Base-by-base conservation (phyloP, 2,797 vertebrate species). In the Fistularia commersonii region DNA sequence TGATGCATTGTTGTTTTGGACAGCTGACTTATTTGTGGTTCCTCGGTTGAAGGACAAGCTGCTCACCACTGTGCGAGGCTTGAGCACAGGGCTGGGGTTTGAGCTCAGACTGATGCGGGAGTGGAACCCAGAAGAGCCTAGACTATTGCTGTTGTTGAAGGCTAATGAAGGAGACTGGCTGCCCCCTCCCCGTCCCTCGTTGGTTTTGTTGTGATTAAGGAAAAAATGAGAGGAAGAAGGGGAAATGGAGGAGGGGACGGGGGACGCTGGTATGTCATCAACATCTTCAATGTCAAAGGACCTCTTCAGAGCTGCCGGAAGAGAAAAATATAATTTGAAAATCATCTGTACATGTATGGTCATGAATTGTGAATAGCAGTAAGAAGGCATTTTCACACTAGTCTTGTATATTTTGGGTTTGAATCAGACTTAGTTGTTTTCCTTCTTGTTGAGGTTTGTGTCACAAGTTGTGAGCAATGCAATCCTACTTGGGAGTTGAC, bases 241-340 rank as follows among this genome's bases (percentile, higher is more conserved):
- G 41, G 81, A 77, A 11, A 87, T 64, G 0, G 83, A 77, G 44
- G 76, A 72, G 14, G 80, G 80, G 32, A 82, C 54, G 0, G 87
- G 62, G 1, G 89, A 88, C 9, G 83, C 61, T 0, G 83, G 80
- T 0, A 71, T 76, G 23, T 91, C 87, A 0, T 91, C 89, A 45
- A 84, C 88, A 74, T 93, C 93, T 41, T 95, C 93, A 2, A 87
- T 85, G 47, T 94, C 93, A 9, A 95, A 95, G 0, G 93, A 95
- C 51, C 91, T 91, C 82, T 94, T 94, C 66, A 95, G 79, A 0
- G 93, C 94, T 96, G 86, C 31, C 63, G 12, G 50, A 6, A 13
- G 60, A 5, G 77, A 52, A 55, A 0, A 54, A 44, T 0, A 1
- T 1, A 1, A 32, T 32, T 41, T 40, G 11, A 39, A 32, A 23